A percentile compares a stretch with the other conserved stretches of the same genome.
These are phyloP conservation scores for Mus caroli DNA, from an alignment of 2,797 vertebrate genomes.

Conservation along the genomic window DNA sequence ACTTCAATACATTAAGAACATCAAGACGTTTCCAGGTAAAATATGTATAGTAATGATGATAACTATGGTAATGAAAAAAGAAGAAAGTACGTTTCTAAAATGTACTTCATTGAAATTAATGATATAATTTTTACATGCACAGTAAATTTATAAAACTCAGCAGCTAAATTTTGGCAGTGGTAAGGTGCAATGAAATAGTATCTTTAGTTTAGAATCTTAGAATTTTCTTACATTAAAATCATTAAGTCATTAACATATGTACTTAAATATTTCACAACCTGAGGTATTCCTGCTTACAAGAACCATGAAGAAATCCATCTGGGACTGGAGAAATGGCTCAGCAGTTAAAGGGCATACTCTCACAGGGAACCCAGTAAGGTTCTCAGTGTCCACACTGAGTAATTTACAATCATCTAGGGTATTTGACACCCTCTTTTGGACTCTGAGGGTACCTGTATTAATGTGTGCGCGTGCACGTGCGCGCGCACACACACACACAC, in stretches of 20 bases:
- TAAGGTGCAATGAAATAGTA: slow-evolving; percentile 6
- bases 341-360: neutral
- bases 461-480: too few species aligned
- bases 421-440: neutral
- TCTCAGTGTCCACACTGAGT: neutral
- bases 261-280: slow-evolving; percentile 51
- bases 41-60: slow-evolving; percentile 78
- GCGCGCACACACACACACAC: too few species aligned
- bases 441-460: neutral
- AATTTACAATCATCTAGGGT: neutral
- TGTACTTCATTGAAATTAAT: slow-evolving; percentile 84
- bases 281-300: neutral
- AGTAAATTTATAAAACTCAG: slow-evolving; percentile 76
- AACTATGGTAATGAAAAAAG: slow-evolving; percentile 70
- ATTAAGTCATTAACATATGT: slow-evolving; percentile 27
- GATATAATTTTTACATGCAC: slow-evolving; percentile 82
- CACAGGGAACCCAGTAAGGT: neutral
- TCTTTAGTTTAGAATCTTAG: slow-evolving; percentile 38
- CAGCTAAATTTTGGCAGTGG: slow-evolving; percentile 65
- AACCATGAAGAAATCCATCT: neutral
- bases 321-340: neutral
- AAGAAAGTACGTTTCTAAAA: slow-evolving; percentile 82
- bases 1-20: slow-evolving; percentile 40
- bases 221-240: slow-evolving; percentile 58
- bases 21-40: slow-evolving; percentile 69